phyloP scores from a whole-genome alignment of 2,113 vertebrate species.

The Colius striatus region DNA sequence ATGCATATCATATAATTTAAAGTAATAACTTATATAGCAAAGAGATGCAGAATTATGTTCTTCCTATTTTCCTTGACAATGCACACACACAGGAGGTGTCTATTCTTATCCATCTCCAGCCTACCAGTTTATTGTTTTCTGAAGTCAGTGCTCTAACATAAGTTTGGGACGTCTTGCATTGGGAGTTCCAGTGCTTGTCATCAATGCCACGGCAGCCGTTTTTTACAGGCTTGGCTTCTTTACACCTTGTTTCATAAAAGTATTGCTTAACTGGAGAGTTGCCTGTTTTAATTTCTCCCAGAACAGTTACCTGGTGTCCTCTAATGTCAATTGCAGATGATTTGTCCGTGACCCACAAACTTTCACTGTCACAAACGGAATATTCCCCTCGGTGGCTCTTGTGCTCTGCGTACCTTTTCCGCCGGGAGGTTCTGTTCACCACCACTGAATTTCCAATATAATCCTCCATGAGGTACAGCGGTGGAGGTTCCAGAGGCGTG shows the following conservation, averaged over 20 bases:
- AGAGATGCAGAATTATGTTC: conserved; percentile 82
- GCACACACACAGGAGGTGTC: conserved; percentile 97
- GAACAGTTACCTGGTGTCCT: conserved; percentile 88
- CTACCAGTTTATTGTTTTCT: conserved; percentile 81
- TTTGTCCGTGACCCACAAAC: conserved; percentile 94
- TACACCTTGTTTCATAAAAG: conserved; percentile 95
- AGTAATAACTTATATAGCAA: conserved; percentile 97
- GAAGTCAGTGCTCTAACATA: conserved; percentile 93
- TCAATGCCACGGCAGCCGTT: conserved; percentile 94
- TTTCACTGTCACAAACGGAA: conserved; percentile 96
- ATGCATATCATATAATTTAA: conserved; percentile 99
- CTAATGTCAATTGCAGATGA: conserved; percentile 88
- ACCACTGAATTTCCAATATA: conserved; percentile 75
- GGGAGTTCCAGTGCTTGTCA: conserved; percentile 98
- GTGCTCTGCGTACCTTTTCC: conserved; percentile 89
- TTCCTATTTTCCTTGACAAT: conserved; percentile 91
- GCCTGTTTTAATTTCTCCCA: conserved; percentile 88
- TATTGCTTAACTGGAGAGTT: conserved; percentile 90
- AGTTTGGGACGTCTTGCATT: conserved; percentile 96
- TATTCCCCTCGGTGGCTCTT: conserved; percentile 93
- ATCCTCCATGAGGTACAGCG: conserved; percentile 89
- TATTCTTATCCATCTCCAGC: conserved; percentile 98
- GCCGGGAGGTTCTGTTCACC: conserved; percentile 86
- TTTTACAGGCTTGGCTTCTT: conserved; percentile 84
- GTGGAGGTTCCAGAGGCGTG: conserved; percentile 88